Evolutionary conservation across 2,888 invertebrate genomes (phyloP), one percentile per base, ranked within the genome.

Genomic region (Scaptomyza parva): DNA sequence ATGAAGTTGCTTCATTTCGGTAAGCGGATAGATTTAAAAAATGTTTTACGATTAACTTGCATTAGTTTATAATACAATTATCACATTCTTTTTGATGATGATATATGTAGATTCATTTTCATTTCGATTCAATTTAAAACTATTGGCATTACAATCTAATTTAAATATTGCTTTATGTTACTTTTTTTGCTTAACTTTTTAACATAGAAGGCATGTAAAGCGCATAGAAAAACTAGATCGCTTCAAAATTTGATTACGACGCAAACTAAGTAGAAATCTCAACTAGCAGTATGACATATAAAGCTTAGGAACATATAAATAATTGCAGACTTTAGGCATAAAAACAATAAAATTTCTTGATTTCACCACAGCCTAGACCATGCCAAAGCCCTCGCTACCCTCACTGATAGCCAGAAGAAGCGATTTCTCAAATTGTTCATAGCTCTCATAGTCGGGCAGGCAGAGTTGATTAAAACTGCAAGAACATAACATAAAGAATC

Each of bases 381-480:
- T 91, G 60, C 96, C 96, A 92, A 98, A 98, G 11, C 98, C 98
- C 93, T 98, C 98, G 33, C 96, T 97, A 41, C 98, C 98, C 93
- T 98, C 98, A 92, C 96, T 98, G 91, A 98, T 97, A 76, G 98
- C 98, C 91, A 97, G 93, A 12, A 97, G 93, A 59, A 98, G 93
- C 40, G 97, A 96, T 90, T 96, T 96, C 89, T 98, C 98, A 78
- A 98, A 97, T 86, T 96, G 96, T 91, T 98, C 98, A 92, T 98
- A 98, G 86, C 95, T 95, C 92, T 98, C 97, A 92, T 98, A 98
- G 92, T 97, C 97, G 20, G 98, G 98, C 88, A 98, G 93, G 92
- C 98, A 98, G 68, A 98, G 94, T 93, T 98, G 98, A 94, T 98
- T 98, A 93, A 98, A 98, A 93, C 96, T 96, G 92, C 17, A 66